A percentile compares a stretch with the other conserved stretches of the same genome.
These are phyloP conservation scores for Stegana nigrithorax DNA, from an alignment of 2,888 invertebrate species.

Conservation along the genomic window DNA sequence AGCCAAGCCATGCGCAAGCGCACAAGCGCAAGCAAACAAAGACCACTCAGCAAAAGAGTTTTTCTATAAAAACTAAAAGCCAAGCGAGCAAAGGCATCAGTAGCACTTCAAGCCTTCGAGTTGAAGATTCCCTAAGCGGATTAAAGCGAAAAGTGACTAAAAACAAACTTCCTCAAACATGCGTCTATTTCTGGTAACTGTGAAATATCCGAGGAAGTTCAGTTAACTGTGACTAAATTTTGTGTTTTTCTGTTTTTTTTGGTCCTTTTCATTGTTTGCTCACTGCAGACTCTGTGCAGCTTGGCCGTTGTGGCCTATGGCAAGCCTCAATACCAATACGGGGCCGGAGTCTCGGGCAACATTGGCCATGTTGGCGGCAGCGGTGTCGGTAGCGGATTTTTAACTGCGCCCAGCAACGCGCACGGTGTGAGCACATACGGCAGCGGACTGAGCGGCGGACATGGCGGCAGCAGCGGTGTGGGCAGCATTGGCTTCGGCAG, in stretches of 20 bases:
- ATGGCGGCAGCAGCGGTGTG: constrained; percentile 42
- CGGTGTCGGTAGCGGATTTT: constrained; percentile 21
- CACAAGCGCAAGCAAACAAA: neutral
- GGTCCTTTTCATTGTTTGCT: neutral
- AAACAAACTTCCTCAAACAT: constrained; percentile 33
- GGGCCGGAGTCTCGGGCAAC: constrained; percentile 49
- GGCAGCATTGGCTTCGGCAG: constrained; percentile 40
- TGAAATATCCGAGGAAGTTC: neutral
- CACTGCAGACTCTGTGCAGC: constrained; percentile 47
- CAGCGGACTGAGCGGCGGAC: constrained; percentile 41
- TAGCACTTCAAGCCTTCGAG: constrained; percentile 40
- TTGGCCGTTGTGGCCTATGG: constrained; percentile 46
- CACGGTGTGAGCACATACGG: constrained; percentile 44
- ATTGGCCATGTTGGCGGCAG: neutral
- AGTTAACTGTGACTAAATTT: too few relatives aligned
- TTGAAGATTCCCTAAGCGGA: constrained; percentile 37
- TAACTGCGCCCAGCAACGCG: constrained; percentile 36
- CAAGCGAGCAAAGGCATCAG: constrained; percentile 49
- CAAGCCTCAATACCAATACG: constrained; percentile 61
- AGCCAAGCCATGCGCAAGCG: neutral
- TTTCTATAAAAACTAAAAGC: constrained; percentile 52
- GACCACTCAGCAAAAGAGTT: neutral
- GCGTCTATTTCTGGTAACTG: constrained; percentile 57
- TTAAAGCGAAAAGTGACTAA: constrained; percentile 1
- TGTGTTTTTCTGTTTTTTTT: neutral